These are phyloP conservation scores for Romanogobio albipinnatus DNA, from an alignment of 2,113 vertebrate genomes.

Conservation along the genomic window DNA sequence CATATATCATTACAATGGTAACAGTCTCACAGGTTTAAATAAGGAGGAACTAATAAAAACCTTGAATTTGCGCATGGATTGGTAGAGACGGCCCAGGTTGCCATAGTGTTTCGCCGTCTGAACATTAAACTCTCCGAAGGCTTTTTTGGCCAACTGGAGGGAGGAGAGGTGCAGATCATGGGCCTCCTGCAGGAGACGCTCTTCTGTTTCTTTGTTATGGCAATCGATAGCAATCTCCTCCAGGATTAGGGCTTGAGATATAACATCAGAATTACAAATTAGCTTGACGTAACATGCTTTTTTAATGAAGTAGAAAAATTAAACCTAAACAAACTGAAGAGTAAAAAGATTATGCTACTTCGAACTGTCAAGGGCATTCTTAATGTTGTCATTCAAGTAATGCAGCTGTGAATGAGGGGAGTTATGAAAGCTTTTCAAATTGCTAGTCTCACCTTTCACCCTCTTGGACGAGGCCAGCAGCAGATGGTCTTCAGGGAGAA, in stretches of 20 bases:
- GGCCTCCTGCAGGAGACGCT: conserved; percentile 94
- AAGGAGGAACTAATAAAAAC: conserved; percentile 63
- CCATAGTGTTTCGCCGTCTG: conserved; percentile 99
- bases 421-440: conserved; percentile 3
- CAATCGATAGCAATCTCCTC: conserved; percentile 99
- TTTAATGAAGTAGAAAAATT: neutral
- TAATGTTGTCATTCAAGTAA: conserved; percentile 4
- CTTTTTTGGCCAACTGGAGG: conserved; percentile 95
- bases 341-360: neutral
- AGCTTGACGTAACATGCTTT: neutral
- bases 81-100: conserved; percentile 96
- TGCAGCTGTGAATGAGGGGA: neutral
- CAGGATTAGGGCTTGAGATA: conserved; percentile 88
- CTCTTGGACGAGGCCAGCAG: conserved; percentile 97
- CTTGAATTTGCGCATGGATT: conserved; percentile 99
- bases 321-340: neutral
- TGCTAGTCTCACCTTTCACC: conserved; percentile 88
- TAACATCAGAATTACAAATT: conserved; percentile 34
- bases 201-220: conserved; percentile 98
- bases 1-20: neutral
- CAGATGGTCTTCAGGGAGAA: conserved; percentile 98
- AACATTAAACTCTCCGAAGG: conserved; percentile 98
- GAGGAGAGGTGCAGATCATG: conserved; percentile 98
- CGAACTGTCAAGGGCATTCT: neutral
- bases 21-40: neutral